Conservation (phyloP, 2,888 invertebrate genomes). For the Morpho achilles region DNA sequence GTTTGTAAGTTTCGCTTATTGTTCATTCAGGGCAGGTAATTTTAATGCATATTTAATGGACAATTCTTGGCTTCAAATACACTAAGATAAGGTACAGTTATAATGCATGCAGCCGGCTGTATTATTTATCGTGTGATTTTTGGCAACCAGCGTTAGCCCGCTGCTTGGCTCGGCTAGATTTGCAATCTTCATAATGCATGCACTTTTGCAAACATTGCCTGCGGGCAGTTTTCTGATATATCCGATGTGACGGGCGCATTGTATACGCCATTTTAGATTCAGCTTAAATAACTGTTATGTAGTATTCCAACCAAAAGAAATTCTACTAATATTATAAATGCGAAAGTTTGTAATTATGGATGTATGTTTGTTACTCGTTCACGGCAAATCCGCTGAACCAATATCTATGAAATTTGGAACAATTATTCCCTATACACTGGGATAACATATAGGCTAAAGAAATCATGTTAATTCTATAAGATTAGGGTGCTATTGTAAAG, state of each 20-base stretch:
- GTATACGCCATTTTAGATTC: conserved; percentile 17
- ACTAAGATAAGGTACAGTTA: conserved; percentile 75
- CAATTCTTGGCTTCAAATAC: conserved; percentile 78
- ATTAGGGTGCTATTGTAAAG: too few relatives aligned
- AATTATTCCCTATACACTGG: too few relatives aligned
- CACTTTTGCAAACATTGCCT: conserved; percentile 63
- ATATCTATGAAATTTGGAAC: too few relatives aligned
- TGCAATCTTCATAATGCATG: conserved; percentile 79
- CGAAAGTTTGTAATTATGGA: too few relatives aligned
- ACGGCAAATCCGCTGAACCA: too few relatives aligned
- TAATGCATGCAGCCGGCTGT: conserved; percentile 76
- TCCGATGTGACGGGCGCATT: conserved; percentile 36
- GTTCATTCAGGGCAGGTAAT: conserved; percentile 74
- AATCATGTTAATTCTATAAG: too few relatives aligned
- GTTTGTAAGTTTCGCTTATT: conserved; percentile 47
- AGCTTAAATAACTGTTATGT: conserved; percentile 3
- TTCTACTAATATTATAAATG: too few relatives aligned
- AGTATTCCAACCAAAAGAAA: not conserved
- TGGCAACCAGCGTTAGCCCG: conserved; percentile 68
- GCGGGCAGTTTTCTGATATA: conserved; percentile 42
- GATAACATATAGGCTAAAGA: too few relatives aligned
- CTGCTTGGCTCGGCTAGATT: conserved; percentile 74
- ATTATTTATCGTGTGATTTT: conserved; percentile 79
- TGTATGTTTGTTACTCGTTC: too few relatives aligned
- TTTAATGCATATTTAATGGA: conserved; percentile 79